Base-by-base conservation (phyloP, 2,113 vertebrate species). In the Microtus oregoni region DNA sequence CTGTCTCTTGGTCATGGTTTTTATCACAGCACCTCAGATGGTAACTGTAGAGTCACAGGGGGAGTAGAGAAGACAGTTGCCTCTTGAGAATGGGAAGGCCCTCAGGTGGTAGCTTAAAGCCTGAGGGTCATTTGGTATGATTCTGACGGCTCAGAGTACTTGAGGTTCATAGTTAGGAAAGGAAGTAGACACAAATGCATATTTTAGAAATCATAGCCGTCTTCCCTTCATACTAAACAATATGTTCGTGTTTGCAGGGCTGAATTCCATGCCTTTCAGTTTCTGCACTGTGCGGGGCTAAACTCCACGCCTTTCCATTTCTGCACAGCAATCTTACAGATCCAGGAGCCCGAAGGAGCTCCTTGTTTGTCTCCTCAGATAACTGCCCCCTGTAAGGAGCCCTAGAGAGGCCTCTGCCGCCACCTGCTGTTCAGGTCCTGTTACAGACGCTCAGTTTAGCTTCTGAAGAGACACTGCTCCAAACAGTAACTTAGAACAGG, bases 231-330 rank as follows among this genome's bases (percentile, higher is more conserved):
- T 32, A 12, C 28, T 3, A 35, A 67, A 75, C 44, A 8, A 2
- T 1, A 1, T 35, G 15, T n/a, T 72, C 5, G 2, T 26, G 63
- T 52, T 26, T 14, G 9, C 10, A 30, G 50, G 24, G 1, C 13
- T 58, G 44, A 12, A 4, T 11, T 32, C 81, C 68, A 68, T 15
- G 8, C 4, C 20, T 47, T 7, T 38, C 8, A 7, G 14, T 28
- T 70, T 17, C 4, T 52, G 13, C 5, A 22, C n/a, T 55, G 52
- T 55, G 15, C 3, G 10, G 63, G 63, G 24, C 63, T 28, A 3
- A 9, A 4, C 8, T 32, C 87, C 68, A 68, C 26, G 3, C 4
- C 19, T 47, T 7, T 38, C 8, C 9, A 8, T 28, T 52, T 17
- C 4, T 52, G 10, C 5, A 22, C 44, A 6, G 22, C 20, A 44